Conservation (phyloP, 1,140 invertebrate genomes). For the Aphelinus certus region DNA sequence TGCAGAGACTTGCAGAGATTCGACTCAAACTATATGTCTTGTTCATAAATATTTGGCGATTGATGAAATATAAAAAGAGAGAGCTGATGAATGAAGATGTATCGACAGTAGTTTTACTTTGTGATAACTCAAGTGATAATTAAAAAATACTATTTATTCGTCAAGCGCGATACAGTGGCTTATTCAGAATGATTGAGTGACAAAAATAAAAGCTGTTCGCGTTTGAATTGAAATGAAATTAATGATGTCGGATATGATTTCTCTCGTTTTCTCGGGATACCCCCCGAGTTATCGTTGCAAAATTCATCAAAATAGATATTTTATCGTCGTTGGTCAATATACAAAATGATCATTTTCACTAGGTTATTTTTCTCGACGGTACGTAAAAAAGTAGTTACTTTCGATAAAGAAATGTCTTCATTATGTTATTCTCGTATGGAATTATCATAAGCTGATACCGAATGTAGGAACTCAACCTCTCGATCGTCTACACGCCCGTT, state of each 20-base stretch:
- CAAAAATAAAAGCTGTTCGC: too few relatives aligned
- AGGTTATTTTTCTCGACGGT: constrained; percentile 31
- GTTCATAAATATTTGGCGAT: too few relatives aligned
- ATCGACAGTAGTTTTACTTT: too few relatives aligned
- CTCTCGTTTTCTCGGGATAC: constrained; percentile 33
- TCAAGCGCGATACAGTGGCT: background rate
- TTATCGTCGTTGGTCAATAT: constrained; percentile 36
- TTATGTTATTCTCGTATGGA: constrained; percentile 23
- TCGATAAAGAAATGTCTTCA: constrained; percentile 35
- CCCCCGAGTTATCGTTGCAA: constrained; percentile 35
- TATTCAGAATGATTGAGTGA: background rate
- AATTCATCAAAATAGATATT: constrained; percentile 41
- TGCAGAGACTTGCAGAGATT: too few relatives aligned
- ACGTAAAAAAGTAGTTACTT: constrained; percentile 35
- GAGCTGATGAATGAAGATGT: too few relatives aligned
- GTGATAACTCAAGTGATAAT: too few relatives aligned
- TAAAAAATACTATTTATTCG: too few relatives aligned
- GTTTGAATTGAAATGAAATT: constrained; percentile 28
- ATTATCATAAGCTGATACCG: constrained; percentile 31
- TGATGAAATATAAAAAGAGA: too few relatives aligned
- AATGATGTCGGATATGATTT: constrained; percentile 29
- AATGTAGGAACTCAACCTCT: background rate
- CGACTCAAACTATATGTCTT: too few relatives aligned
- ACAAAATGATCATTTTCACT: constrained; percentile 39
- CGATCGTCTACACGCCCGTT: too few relatives aligned